These are phyloP conservation scores for Holacanthus passer DNA, from an alignment of 2,113 vertebrate species.

Conservation along the genomic window DNA sequence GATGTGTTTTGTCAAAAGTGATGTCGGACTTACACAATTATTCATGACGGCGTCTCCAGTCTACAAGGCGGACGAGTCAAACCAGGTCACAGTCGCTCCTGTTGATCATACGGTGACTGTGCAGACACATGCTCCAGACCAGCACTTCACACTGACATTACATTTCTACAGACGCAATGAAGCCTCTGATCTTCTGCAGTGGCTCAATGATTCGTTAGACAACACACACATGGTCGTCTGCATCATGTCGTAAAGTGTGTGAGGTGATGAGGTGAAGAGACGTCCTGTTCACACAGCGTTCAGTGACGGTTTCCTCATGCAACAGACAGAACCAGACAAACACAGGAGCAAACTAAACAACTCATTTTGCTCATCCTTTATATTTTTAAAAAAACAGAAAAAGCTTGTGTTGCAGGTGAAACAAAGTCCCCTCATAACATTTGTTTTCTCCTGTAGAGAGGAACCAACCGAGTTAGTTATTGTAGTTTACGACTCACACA, in stretches of 20 bases:
- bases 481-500: no score
- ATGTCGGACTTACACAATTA: not conserved
- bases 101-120: not conserved
- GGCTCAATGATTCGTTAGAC: not conserved
- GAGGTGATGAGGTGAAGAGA: not conserved
- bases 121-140: not conserved
- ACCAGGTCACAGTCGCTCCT: not conserved
- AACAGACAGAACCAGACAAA: no score
- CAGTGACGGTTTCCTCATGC: not conserved
- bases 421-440: no score
- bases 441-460: no score
- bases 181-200: not conserved
- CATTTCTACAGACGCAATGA: not conserved
- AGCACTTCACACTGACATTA: not conserved
- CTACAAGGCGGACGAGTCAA: not conserved
- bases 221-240: no score
- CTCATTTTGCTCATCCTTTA: no score
- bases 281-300: not conserved
- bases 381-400: no score
- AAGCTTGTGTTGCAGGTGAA: no score
- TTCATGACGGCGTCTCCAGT: not conserved
- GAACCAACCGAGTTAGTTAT: no score
- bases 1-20: conserved; percentile 10
- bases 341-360: no score
- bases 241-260: no score